These are phyloP conservation scores for Halocynthia aurantium DNA, from an alignment of 23 tunicate species.

Conservation along the genomic window DNA sequence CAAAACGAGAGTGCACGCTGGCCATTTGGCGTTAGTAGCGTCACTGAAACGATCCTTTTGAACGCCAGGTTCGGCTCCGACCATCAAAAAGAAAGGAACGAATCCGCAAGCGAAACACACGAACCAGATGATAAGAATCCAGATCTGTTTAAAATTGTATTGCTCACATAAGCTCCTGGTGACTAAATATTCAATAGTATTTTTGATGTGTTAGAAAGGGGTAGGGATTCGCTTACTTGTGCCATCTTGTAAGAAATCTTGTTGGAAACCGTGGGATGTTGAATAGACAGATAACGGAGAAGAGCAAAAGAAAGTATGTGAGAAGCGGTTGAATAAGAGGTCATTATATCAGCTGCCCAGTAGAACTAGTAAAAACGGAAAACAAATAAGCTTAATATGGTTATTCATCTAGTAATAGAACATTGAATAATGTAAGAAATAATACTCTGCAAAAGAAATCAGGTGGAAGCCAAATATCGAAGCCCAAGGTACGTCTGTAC, in stretches of 20 bases:
- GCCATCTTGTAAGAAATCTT: slow-evolving; percentile 20
- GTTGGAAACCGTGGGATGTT: slow-evolving; percentile 28
- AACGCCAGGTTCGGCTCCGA: slow-evolving; percentile 1
- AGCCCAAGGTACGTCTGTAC: slow-evolving; percentile 46
- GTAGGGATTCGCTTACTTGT: slow-evolving; percentile 25
- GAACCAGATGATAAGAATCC: slow-evolving; percentile 28
- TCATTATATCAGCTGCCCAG: slow-evolving; percentile 62
- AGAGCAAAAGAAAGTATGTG: slow-evolving; percentile 68
- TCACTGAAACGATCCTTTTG: slow-evolving; percentile 28
- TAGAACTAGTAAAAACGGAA: slow-evolving; percentile 38
- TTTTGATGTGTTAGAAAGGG: too few species aligned
- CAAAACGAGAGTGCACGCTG: slow-evolving; percentile 32
- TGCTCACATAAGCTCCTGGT: too few species aligned
- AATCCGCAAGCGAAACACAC: slow-evolving; percentile 17
- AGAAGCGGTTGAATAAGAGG: slow-evolving; percentile 47
- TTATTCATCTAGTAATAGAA: not conserved
- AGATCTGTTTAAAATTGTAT: slow-evolving; percentile 1
- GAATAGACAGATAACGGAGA: slow-evolving; percentile 34
- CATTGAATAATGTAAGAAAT: not conserved
- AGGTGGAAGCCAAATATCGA: slow-evolving; percentile 35
- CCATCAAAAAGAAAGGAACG: slow-evolving; percentile 20
- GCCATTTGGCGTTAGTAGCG: slow-evolving; percentile 37
- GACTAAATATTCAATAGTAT: too few species aligned
- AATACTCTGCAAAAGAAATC: slow-evolving; percentile 36
- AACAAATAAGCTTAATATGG: not conserved